Base-by-base conservation (phyloP, 2,113 vertebrate species). In the Grallaria varia region DNA sequence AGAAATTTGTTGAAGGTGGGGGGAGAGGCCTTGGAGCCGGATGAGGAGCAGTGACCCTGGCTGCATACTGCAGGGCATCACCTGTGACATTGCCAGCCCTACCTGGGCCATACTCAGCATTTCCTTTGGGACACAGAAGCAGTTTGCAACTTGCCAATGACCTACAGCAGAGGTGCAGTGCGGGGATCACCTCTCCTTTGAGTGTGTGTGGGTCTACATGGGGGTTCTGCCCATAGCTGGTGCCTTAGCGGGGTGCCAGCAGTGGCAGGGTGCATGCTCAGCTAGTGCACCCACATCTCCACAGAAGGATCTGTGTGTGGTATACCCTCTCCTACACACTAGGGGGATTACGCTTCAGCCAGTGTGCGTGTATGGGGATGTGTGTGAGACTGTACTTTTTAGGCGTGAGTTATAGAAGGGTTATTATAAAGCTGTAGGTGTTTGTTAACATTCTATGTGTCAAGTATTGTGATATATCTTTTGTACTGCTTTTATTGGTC, bases 181-280 rank as follows among this genome's bases (percentile, higher is more conserved):
- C 18, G 7, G 6, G 12, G 4, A 11, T 2, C 9, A 71, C 22
- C 27, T 53, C 28, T 69, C 1, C 28, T 47, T 33, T 0, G 0
- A 37, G 19, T 23, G 12, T 39, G 3, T 53, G 10, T 45, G 25
- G 4, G 20, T 55, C 4, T 33, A 16, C 5, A 12, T 31, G 22
- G 28, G 15, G 1, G 3, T 23, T 19, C 59, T 49, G 42, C 10
- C 31, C 39, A 68, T 5, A 55, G 40, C 16, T 8, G 0, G 21
- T 74, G 21, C 25, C 25, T 42, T 42, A 24, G 15, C 11, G 40
- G 6, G 4, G 3, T 45, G 7, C 14, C 53, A 49, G 18, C 9
- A 56, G 56, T 9, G 23, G 22, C 63, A 59, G 18, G 5, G 7
- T 30, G 3, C 7, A 19, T 24, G 11, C 23, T 52, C 30, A 62